These are phyloP conservation scores for Mormyrus lacerda DNA, from an alignment of 2,113 vertebrate species.

Conservation along the genomic window DNA sequence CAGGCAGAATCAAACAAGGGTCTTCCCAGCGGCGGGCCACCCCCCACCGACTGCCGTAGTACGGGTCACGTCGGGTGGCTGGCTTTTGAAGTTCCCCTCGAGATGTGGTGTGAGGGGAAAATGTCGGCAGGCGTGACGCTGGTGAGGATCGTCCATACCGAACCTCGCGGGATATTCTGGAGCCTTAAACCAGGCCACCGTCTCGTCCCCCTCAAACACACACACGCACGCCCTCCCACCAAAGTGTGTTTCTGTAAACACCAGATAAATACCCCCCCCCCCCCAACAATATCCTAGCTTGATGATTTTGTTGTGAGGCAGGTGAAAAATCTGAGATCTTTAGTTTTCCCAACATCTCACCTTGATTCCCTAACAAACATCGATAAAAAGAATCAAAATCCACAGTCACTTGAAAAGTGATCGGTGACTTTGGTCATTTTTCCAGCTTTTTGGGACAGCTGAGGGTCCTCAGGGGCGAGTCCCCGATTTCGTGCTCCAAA, in stretches of 20 bases:
- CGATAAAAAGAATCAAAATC: background rate
- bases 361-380: background rate
- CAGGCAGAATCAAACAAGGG: slow-evolving; percentile 42
- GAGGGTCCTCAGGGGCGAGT: slow-evolving; percentile 59
- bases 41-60: slow-evolving; percentile 43
- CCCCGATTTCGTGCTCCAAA: too few species aligned
- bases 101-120: background rate
- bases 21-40: slow-evolving; percentile 38
- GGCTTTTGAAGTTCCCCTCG: slow-evolving; percentile 44
- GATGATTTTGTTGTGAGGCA: background rate
- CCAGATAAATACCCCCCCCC: background rate
- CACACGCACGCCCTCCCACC: background rate
- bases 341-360: background rate
- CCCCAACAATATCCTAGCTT: background rate
- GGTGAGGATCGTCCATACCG: background rate
- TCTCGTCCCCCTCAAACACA: slow-evolving; percentile 41
- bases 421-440: background rate
- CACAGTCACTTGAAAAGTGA: background rate
- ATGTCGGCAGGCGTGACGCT: background rate
- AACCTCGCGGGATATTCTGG: background rate
- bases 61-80: slow-evolving; percentile 46
- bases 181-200: slow-evolving; percentile 5
- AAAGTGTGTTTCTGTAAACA: background rate
- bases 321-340: background rate
- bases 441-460: background rate